phyloP scores from a whole-genome alignment of 2,113 vertebrate genomes.

The Gallinago jamesoni region DNA sequence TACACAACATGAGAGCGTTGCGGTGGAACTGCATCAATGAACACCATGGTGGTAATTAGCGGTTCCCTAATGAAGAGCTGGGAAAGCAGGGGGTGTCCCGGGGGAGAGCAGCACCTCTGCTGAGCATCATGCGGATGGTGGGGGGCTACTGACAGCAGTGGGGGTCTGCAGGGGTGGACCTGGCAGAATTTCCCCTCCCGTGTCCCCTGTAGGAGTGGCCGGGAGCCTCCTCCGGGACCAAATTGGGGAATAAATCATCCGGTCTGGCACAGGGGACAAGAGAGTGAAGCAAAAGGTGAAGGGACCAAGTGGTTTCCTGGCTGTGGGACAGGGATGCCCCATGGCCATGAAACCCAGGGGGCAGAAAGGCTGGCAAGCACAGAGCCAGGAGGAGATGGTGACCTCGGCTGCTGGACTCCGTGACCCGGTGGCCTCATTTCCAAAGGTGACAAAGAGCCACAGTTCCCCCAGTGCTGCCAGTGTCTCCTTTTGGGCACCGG shows the following conservation, averaged over 20 bases:
- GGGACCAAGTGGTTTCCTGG: fast-evolving
- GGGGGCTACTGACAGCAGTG: fast-evolving
- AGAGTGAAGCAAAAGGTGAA: neutral
- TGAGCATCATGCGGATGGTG: fast-evolving
- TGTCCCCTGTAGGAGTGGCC: fast-evolving
- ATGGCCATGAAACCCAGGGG: fast-evolving
- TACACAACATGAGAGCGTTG: fast-evolving
- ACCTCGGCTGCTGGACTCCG: fast-evolving
- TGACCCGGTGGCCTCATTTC: neutral
- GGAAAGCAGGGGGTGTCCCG: neutral
- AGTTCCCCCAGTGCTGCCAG: fast-evolving
- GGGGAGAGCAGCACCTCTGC: neutral
- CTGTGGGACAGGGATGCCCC: neutral
- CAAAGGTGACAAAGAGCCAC: neutral
- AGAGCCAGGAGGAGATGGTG: fast-evolving
- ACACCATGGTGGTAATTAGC: neutral
- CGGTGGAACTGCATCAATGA: neutral
- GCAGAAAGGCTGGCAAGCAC: neutral
- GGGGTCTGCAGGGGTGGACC: neutral
- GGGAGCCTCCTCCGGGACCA: fast-evolving
- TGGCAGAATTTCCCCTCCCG: fast-evolving
- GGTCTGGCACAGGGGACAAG: fast-evolving
- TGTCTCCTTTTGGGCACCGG: fast-evolving
- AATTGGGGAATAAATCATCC: neutral
- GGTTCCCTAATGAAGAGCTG: neutral